Evolutionary conservation across 1,140 invertebrate species (phyloP), one percentile per base, ranked within the genome.

Genomic region (Zaprionus ornatus): DNA sequence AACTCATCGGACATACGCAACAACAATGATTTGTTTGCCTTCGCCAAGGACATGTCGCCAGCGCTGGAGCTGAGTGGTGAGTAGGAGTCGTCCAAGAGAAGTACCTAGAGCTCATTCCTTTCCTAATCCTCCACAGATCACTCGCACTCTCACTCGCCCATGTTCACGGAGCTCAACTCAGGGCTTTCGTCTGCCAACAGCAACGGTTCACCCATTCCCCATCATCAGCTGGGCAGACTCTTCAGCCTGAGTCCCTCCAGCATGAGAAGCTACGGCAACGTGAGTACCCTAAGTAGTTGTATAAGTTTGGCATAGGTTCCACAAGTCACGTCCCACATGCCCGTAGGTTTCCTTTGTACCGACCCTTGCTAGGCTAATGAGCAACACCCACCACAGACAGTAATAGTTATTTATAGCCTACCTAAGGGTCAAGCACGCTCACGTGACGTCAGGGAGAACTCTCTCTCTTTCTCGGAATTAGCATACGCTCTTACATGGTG

Each of bases 1-100:
- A 91, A 91, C 69, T 88, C 91, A 7, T 91, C 91, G 29, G 91
- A 92, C 50, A 77, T 91, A 62, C 71, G 80, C 5, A 91, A 91
- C 56, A 92, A 91, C 62, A 91, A 91, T 15, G 91, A 92, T 64
- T 61, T 92, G 50, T 92, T 92, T 25, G 79, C 86, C 12, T 92
- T 92, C 25, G 77, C 83, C 65, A 92, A 91, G 86, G 91, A 92
- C 1, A 79, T 92, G 73, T 91, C 91, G 35, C 87, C 91, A 0
- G 88, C 87, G 17, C 13, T 85, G 74, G 85, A 83, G 9, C 42
- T 91, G 19, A 74, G 71, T 29, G 91, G 88, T 91, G 25, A 79
- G 75, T 62, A 45, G n/a, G n/a, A 45, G n/a, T 3, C 9, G 29
- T 3, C 1, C n/a, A 45, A 45, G 40, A 17, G 6, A 1, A 45